These are phyloP conservation scores for Auanema sp. DNA, from an alignment of 2,888 invertebrate genomes.

Conservation along the genomic window DNA sequence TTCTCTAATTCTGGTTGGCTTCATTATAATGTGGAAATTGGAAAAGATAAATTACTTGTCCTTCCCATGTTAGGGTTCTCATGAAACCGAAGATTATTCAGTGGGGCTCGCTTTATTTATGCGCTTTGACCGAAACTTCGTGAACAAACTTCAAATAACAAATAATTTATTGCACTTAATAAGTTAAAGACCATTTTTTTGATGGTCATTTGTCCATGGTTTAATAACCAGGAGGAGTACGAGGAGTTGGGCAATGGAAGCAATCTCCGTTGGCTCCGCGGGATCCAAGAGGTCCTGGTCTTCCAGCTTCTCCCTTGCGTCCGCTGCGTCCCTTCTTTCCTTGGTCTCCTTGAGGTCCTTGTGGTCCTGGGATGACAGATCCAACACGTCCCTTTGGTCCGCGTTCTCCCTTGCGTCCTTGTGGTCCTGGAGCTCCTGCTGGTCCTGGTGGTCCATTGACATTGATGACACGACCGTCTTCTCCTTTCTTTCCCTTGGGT, in stretches of 20 bases:
- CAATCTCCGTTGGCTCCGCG: slow-evolving; percentile 53
- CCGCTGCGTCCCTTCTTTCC: slow-evolving; percentile 44
- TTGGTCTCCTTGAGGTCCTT: slow-evolving; percentile 53
- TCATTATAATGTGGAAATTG: too few species aligned
- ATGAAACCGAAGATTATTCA: too few species aligned
- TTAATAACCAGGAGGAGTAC: slow-evolving; percentile 57
- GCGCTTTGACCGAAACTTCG: too few species aligned
- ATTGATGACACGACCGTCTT: slow-evolving; percentile 46
- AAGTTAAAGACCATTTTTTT: too few species aligned
- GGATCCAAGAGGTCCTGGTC: slow-evolving; percentile 48
- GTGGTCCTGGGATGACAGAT: slow-evolving; percentile 47
- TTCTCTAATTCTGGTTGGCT: too few species aligned
- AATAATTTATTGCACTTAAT: too few species aligned
- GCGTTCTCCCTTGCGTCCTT: slow-evolving; percentile 51
- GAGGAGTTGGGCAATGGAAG: slow-evolving; percentile 56
- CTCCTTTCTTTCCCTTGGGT: slow-evolving; percentile 50
- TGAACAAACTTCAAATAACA: too few species aligned
- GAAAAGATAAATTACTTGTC: too few species aligned
- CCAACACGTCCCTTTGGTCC: slow-evolving; percentile 54
- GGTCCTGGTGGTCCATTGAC: slow-evolving; percentile 52
- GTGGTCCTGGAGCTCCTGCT: slow-evolving; percentile 46
- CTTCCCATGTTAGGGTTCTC: too few species aligned
- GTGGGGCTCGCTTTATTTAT: too few species aligned
- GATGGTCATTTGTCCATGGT: neutral
- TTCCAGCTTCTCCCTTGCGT: slow-evolving; percentile 46